Conservation (phyloP, 1,140 invertebrate species). For the Nixonia krombeini region DNA sequence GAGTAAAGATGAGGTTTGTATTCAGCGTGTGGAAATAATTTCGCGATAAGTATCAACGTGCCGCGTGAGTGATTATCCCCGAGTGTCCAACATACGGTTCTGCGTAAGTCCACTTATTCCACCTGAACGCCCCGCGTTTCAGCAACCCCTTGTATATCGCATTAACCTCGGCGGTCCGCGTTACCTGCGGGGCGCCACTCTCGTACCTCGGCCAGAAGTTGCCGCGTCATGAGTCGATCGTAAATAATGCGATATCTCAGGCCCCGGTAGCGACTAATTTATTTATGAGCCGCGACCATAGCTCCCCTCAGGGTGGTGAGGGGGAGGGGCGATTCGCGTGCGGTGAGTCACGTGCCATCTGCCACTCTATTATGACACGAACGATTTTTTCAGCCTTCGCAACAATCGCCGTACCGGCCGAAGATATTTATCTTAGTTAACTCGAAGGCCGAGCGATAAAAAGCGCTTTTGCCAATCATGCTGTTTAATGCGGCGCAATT, state of each 20-base stretch:
- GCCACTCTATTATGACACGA: constrained; percentile 64
- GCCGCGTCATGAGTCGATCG: constrained; percentile 58
- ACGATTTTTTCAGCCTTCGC: constrained; percentile 38
- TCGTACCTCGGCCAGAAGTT: constrained; percentile 22
- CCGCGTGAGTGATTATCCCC: constrained; percentile 24
- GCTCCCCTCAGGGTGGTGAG: constrained; percentile 14
- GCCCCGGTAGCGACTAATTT: constrained; percentile 67
- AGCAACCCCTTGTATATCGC: constrained; percentile 44
- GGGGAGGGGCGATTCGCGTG: constrained; percentile 23
- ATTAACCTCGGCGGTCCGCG: constrained; percentile 46
- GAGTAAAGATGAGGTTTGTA: no score
- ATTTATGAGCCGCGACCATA: constrained; percentile 59
- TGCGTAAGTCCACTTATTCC: constrained; percentile 60
- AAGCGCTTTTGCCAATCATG: background rate
- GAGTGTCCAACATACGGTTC: constrained; percentile 22
- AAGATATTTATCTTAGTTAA: constrained; percentile 26
- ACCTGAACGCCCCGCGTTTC: constrained; percentile 50
- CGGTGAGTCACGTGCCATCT: constrained; percentile 71
- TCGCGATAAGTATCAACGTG: constrained; percentile 16
- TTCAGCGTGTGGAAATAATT: constrained; percentile 20
- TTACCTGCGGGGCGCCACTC: constrained; percentile 39
- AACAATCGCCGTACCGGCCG: constrained; percentile 16
- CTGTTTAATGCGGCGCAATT: no score
- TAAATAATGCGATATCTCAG: constrained; percentile 66
- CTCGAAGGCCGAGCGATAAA: no score